Percentiles rank a stretch among this genome's conserved stretches.
Evolutionary conservation across 2,888 invertebrate species (phyloP).

Genomic region (Carcina quercana): DNA sequence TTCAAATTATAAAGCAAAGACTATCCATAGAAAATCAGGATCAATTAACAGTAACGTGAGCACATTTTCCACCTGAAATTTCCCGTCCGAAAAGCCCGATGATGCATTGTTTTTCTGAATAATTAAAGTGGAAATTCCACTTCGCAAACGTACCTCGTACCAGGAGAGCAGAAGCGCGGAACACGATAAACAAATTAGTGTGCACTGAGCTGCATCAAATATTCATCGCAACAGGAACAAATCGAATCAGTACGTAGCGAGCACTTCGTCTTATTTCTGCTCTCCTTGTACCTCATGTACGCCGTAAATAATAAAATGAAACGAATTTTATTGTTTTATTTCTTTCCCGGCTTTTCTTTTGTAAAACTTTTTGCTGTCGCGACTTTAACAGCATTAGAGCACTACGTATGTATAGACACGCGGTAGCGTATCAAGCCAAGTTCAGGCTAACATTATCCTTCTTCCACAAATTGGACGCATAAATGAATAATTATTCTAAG

Average conservation of each 20-base stretch:
- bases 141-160: conserved; percentile 29
- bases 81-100: too few relatives aligned
- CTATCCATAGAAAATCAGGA: too few relatives aligned
- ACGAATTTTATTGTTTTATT: conserved; percentile 24
- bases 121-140: conserved; percentile 35
- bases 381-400: too few relatives aligned
- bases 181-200: conserved; percentile 73
- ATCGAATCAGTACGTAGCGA: conserved; percentile 64
- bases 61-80: too few relatives aligned
- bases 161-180: conserved; percentile 46
- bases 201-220: conserved; percentile 71
- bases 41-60: too few relatives aligned
- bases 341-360: conserved; percentile 9
- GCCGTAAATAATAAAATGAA: conserved; percentile 47
- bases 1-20: too few relatives aligned
- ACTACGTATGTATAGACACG: too few relatives aligned
- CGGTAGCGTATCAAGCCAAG: too few relatives aligned
- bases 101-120: conserved; percentile 32
- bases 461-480: too few relatives aligned
- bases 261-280: conserved; percentile 56
- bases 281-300: conserved; percentile 30
- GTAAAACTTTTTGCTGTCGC: too few relatives aligned
- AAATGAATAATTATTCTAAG: too few relatives aligned
- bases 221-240: conserved; percentile 71
- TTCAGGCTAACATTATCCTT: too few relatives aligned